Conservation (phyloP, 2,888 invertebrate genomes). For the Heliconius ethilla region DNA sequence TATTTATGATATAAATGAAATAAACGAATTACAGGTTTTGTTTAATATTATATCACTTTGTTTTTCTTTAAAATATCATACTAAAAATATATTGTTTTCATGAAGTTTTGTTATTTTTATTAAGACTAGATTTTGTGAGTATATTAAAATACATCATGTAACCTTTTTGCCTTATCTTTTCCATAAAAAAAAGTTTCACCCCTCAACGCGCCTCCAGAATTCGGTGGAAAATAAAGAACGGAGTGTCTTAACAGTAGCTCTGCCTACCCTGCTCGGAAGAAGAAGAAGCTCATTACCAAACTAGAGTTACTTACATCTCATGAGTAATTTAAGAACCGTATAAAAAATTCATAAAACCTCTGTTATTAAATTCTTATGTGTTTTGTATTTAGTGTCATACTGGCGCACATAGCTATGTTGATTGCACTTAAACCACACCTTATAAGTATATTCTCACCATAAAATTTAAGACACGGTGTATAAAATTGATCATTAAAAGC, state of each 20-base stretch:
- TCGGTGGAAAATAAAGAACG: no score
- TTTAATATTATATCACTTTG: not conserved
- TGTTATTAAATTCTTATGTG: not conserved
- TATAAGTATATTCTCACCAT: not conserved
- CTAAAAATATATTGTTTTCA: not conserved
- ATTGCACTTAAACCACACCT: not conserved
- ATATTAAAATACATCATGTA: not conserved
- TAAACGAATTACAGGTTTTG: not conserved
- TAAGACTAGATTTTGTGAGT: not conserved
- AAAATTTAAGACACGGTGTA: not conserved
- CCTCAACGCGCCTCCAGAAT: no score
- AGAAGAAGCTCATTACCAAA: no score
- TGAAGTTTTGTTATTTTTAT: not conserved
- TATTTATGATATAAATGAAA: not conserved
- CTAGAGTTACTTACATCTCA: no score
- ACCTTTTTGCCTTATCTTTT: no score
- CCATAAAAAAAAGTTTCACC: no score
- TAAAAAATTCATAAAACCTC: no score
- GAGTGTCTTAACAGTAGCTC: no score
- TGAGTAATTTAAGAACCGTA: no score
- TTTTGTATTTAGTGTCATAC: not conserved
- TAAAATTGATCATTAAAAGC: conserved; percentile 17
- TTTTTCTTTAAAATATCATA: not conserved
- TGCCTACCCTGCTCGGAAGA: no score
- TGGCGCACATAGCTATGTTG: not conserved